Conservation (phyloP, 2,797 vertebrate genomes). For the Benthosema pterotum region DNA sequence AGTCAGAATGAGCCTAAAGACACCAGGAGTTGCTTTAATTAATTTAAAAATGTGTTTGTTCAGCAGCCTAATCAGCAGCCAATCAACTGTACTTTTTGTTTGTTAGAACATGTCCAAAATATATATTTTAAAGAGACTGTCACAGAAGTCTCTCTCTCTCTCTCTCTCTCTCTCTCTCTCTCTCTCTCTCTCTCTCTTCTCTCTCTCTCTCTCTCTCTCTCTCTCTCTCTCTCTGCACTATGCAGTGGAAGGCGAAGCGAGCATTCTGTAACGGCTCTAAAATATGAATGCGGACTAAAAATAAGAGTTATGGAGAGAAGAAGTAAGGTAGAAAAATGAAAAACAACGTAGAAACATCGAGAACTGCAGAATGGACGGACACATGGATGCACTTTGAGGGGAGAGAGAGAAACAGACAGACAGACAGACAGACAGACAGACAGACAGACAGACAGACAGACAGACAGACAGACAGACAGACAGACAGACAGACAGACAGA, state of each 20-base stretch:
- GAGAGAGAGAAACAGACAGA: constrained; percentile 44
- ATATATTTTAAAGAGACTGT: too few species aligned
- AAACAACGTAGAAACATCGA: too few species aligned
- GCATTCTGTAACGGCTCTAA: constrained; percentile 65
- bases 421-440: constrained; percentile 52
- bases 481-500: background rate
- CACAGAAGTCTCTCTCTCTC: too few species aligned
- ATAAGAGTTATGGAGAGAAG: constrained; percentile 46
- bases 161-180: too few species aligned
- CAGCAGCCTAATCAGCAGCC: too few species aligned
- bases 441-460: constrained; percentile 46
- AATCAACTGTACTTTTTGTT: too few species aligned
- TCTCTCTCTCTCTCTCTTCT: too few species aligned
- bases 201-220: too few species aligned
- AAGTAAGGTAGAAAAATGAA: constrained; percentile 10
- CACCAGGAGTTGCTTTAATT: too few species aligned
- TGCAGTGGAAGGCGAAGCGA: constrained; percentile 40
- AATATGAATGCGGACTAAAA: constrained; percentile 70
- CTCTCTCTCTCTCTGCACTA: background rate
- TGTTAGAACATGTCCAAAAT: too few species aligned
- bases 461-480: constrained; percentile 37
- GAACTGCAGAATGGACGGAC: background rate
- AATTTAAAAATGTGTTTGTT: too few species aligned
- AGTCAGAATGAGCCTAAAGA: too few species aligned
- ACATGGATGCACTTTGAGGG: background rate